These are phyloP conservation scores for Archaeoteleia sp. DNA, from an alignment of 2,888 invertebrate species.

Conservation along the genomic window DNA sequence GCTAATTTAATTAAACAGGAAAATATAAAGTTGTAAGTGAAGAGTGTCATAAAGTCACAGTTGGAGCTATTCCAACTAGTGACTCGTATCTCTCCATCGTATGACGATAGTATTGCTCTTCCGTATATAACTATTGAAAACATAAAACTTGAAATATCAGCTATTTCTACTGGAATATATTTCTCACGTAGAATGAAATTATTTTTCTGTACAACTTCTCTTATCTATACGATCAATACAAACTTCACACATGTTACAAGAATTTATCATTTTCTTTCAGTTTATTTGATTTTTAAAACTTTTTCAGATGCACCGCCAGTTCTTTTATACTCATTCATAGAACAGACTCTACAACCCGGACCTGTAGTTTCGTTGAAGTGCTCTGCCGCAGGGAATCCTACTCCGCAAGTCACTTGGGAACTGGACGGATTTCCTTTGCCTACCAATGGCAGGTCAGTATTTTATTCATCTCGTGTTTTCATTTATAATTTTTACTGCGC, in stretches of 20 bases:
- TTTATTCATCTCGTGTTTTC: constrained; percentile 22
- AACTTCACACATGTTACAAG: neutral
- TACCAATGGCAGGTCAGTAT: constrained; percentile 75
- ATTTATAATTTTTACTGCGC: constrained; percentile 20
- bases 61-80: no score
- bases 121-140: no score
- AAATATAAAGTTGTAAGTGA: no score
- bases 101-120: no score
- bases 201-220: no score
- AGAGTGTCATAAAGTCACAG: no score
- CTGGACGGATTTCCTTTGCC: constrained; percentile 84
- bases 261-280: constrained; percentile 1
- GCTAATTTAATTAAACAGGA: no score
- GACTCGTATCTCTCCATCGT: no score
- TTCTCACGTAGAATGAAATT: no score
- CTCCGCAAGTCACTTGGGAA: constrained; percentile 85
- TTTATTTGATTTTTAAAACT: constrained; percentile 26
- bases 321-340: constrained; percentile 84
- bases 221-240: no score
- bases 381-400: constrained; percentile 85
- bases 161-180: no score
- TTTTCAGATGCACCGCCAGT: constrained; percentile 84
- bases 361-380: constrained; percentile 87
- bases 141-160: no score
- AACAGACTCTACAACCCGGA: constrained; percentile 86